Evolutionary conservation across 2,888 invertebrate genomes (phyloP), one percentile per base, ranked within the genome.

Genomic region (Leptodirus hochenwartii): DNA sequence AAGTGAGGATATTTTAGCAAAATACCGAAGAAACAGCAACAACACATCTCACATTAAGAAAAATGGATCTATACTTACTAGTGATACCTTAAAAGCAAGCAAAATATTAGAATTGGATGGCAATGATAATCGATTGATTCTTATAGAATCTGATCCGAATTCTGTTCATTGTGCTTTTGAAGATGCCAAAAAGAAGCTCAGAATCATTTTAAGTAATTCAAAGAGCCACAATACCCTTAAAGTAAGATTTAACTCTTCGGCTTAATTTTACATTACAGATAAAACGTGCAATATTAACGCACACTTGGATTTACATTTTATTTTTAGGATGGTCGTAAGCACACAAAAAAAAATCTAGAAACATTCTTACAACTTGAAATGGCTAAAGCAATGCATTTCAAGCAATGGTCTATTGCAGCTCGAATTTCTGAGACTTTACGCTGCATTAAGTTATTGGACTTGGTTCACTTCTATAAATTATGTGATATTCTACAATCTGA

Each of bases 1-100:
- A 17, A 76, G 81, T 0, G 91, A 93, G 46, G 90, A 93, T 47
- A 95, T 95, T 47, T 63, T 95, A 40, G 93, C 87, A 23, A 95
- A 93, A 56, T 95, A 95, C 58, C 65, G 91, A 29, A 43, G 45
- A 11, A 53, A 50, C 36, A 4, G 44, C 37, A 20, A 35, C 37
- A 45, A 46, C 29, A 44, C 37, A 26, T 44, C 40, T 27, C 40
- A 44, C 4, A 32, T 37, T 8, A 46, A 43, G 34, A 41, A 33
- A 17, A 30, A 17, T 11, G 23, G 15, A 10, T 24, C 15, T 10
- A 13, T 25, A 5, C 15, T 8, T 22, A 27, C 15, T 4, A 33
- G 33, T 17, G 17, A 11, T 26, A 20, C 26, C 4, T 14, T 30
- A 22, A 30, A 30, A 25, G 15, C 8, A 8, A 25, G 26, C 15